Conservation (phyloP, 1,140 invertebrate genomes). For the Linepithema humile region DNA sequence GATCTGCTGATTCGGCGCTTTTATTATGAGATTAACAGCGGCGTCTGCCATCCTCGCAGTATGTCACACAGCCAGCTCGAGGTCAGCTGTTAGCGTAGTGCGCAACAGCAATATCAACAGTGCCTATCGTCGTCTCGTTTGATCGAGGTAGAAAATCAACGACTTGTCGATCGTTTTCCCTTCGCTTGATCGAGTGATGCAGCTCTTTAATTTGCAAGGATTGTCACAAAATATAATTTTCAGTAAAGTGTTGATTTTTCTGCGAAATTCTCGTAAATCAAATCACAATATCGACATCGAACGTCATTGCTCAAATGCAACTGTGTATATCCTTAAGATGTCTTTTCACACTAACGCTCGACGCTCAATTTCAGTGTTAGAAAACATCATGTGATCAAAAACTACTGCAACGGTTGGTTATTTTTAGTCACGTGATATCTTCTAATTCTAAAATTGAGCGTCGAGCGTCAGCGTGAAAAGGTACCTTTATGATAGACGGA, state of each 20-base stretch:
- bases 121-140: constrained; percentile 1
- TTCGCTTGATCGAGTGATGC: neutral
- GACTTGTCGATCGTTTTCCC: constrained; percentile 7
- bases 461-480: too few species aligned
- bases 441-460: too few species aligned
- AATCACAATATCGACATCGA: too few species aligned
- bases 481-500: constrained; percentile 27
- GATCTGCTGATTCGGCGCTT: constrained; percentile 95
- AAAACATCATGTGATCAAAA: too few species aligned
- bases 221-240: too few species aligned
- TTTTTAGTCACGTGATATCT: too few species aligned
- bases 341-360: too few species aligned
- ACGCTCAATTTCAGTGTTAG: too few species aligned
- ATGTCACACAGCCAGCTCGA: neutral
- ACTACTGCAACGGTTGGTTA: too few species aligned
- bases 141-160: constrained; percentile 18
- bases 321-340: constrained; percentile 9
- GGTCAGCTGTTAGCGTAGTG: constrained; percentile 58
- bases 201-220: too few species aligned
- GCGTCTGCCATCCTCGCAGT: constrained; percentile 78
- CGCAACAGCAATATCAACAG: constrained; percentile 22
- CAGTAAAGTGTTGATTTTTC: too few species aligned
- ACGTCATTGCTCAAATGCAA: constrained; percentile 9
- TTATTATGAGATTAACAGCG: constrained; percentile 91
- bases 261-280: too few species aligned